A percentile compares a stretch with the other conserved stretches of the same genome.
These are phyloP conservation scores for Platysternon megacephalum DNA, from an alignment of 2,113 vertebrate species.

Conservation along the genomic window DNA sequence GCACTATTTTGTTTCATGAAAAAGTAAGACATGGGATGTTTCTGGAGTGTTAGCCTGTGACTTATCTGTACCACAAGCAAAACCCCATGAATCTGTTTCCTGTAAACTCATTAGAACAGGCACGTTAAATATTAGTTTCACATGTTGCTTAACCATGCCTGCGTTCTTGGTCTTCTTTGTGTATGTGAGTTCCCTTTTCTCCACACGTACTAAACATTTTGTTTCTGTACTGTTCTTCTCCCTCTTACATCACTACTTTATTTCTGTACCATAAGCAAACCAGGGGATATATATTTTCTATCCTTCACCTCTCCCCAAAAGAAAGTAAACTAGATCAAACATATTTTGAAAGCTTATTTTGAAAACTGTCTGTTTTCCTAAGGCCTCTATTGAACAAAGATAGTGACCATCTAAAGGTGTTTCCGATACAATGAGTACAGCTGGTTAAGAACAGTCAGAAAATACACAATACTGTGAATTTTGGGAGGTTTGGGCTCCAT, in stretches of 20 bases:
- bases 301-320: not conserved
- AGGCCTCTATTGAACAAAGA: not conserved
- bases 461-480: not conserved
- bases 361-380: not conserved
- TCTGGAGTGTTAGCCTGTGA: not conserved
- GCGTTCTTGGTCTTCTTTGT: not conserved
- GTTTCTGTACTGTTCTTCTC: not conserved
- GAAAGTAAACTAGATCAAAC: not conserved
- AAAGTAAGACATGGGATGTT: not conserved
- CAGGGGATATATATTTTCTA: not conserved
- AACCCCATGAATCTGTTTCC: not conserved
- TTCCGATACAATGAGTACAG: not conserved
- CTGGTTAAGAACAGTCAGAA: not conserved
- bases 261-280: not conserved
- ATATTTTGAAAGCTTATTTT: not conserved
- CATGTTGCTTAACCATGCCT: not conserved
- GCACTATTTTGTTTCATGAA: not conserved
- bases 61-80: not conserved
- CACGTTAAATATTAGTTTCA: slow-evolving; percentile 27
- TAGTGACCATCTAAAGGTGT: not conserved
- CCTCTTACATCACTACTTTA: not conserved
- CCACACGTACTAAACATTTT: not conserved
- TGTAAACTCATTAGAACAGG: not conserved
- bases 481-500: not conserved
- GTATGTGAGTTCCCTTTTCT: not conserved